Percentiles rank a stretch among this genome's conserved stretches.
Conservation (phyloP, 2,113 vertebrate species). For the Danionella cerebrum region DNA sequence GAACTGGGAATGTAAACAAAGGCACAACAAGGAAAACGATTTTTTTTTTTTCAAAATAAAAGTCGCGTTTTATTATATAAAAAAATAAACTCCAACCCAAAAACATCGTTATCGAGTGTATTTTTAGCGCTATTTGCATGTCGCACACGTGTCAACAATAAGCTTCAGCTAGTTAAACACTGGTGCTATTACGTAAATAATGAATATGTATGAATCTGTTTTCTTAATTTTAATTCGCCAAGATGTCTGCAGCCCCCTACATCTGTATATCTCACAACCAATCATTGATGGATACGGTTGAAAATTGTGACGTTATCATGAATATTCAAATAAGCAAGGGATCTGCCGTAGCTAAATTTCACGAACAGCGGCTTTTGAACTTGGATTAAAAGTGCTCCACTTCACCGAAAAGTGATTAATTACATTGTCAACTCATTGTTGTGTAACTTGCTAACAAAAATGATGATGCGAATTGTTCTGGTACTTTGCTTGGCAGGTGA, state of each 20-base stretch:
- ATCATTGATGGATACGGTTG: neutral
- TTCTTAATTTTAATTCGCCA: neutral
- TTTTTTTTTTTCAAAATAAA: neutral
- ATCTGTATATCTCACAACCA: neutral
- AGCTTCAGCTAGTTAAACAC: neutral
- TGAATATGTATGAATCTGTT: neutral
- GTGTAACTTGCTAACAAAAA: neutral
- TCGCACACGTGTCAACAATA: neutral
- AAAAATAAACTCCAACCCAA: neutral
- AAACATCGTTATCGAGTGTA: neutral
- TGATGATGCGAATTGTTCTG: neutral
- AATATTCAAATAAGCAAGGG: neutral
- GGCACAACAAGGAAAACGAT: neutral
- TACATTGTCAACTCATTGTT: neutral
- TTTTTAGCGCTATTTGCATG: no score
- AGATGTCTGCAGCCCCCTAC: neutral
- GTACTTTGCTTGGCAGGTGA: constrained; percentile 18
- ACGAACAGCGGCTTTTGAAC: no score
- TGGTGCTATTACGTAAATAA: neutral
- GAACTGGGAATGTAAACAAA: neutral
- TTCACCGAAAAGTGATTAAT: neutral
- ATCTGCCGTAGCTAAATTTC: neutral
- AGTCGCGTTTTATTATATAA: neutral
- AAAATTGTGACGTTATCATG: neutral
- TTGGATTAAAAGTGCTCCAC: neutral